Evolutionary conservation across 2,888 invertebrate species (phyloP), one percentile per base, ranked within the genome.

Genomic region (Onthophagus sagittarius): DNA sequence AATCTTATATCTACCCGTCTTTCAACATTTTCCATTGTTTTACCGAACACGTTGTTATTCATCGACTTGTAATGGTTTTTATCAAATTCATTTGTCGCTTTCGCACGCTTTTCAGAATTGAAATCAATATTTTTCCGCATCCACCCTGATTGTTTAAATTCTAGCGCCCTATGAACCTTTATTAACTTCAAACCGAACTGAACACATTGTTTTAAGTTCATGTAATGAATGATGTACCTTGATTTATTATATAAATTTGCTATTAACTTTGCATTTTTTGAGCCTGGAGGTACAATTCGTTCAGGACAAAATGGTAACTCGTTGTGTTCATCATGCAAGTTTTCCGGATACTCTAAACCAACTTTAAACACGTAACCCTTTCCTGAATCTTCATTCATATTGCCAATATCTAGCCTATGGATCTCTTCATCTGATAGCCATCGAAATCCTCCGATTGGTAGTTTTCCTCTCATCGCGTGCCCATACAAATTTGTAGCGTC

Each of bases 21-120:
- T 33, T 82, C 76, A 9, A 84, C 81, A 79, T 86, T 85, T 77
- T 85, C 85, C 81, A 85, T 85, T 2, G 23, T 23, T 23, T 23
- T 23, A 23, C 23, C 23, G 3, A 23, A 23, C 1, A 23, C 23
- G 23, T 1, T 3, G 23, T 23, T 23, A 23, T 23, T 23, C 23
- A 23, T 23, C 3, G 3, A 23, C 1, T 23, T 23, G 23, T 2
- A 23, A 23, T 2, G 3, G 23, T 23, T 3, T 23, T 23, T 23
- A 2, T 23, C 23, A 3, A 23, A 23, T 23, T 23, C 2, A 23
- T n/a, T n/a, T n/a, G n/a, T n/a, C n/a, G n/a, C n/a, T n/a, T n/a
- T n/a, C n/a, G n/a, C n/a, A n/a, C 23, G 23, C 3, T 2, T 1
- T 1, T 23, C n/a, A n/a, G n/a, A 0, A 83, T 83, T 85, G 70